Base-by-base conservation (phyloP, 2,888 invertebrate species). In the Miltochrista miniata region DNA sequence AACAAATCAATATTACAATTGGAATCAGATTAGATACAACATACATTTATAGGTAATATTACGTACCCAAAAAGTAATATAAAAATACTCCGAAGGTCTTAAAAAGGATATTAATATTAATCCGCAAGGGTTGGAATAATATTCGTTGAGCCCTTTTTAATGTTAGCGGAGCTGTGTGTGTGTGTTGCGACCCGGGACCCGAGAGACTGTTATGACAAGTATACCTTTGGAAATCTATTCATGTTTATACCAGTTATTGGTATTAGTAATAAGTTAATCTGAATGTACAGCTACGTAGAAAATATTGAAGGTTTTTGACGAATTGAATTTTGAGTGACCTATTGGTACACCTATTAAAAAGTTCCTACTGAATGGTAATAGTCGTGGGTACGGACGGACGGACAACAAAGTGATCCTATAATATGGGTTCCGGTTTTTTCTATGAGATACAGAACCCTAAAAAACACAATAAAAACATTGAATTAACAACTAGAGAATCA, bases 81-180 rank as follows among this genome's bases (percentile, higher is more conserved):
- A 74, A 76, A 78, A 77, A 79, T 79, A 74, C 72, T 75, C 61
- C 46, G 46, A 59, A 61, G 64, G 51, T 66, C 65, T 68, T 67
- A 68, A 59, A 68, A 60, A 68, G 64, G 61, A 61, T 66, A 71
- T 76, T 79, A 82, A 79, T 76, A 79, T 81, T 81, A 81, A 81
- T 76, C 74, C 74, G 68, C 66, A 77, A 73, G 81, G 81, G 80
- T 80, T 75, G 74, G 72, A 72, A 76, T 81, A 81, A 76, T 79
- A 82, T 82, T 81, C 68, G 70, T 43, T 40, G 57, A 50, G 70
- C 45, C 64, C 68, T 68, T 73, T 72, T 72, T 64, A 73, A 73
- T 73, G 70, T 67, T 61, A 57, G 38, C 61, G 51, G 38, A 52
- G 51, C 55, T 59, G 59, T n/a, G n/a, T n/a, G n/a, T n/a, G n/a